phyloP scores from a whole-genome alignment of 2,113 vertebrate genomes.

The Tympanuchus pallidicinctus region DNA sequence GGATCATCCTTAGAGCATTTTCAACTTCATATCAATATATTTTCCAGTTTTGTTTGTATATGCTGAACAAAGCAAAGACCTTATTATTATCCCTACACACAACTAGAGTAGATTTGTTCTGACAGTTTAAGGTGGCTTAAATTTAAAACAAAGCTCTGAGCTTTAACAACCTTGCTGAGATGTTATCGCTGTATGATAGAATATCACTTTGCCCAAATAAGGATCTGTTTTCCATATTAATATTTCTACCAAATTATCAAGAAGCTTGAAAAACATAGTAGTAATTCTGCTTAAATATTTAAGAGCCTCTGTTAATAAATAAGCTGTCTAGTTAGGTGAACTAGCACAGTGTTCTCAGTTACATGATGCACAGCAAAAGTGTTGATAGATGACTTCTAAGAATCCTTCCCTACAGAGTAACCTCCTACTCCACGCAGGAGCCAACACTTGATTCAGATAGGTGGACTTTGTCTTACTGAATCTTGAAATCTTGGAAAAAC shows the following conservation, averaged over 20 bases:
- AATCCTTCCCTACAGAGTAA: not conserved
- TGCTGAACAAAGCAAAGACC: not conserved
- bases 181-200: not conserved
- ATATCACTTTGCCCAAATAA: not conserved
- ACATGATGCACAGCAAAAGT: not conserved
- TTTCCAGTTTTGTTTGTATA: not conserved
- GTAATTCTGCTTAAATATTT: not conserved
- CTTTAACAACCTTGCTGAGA: not conserved
- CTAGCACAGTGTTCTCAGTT: not conserved
- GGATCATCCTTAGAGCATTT: not conserved
- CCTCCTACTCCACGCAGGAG: not conserved
- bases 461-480: not conserved
- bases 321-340: not conserved
- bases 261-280: not conserved
- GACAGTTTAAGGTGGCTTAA: not conserved
- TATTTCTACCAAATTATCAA: not conserved
- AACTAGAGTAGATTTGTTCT: not conserved
- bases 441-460: not conserved
- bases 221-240: not conserved
- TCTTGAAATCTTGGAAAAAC: not conserved
- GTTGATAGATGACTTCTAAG: not conserved
- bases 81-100: not conserved
- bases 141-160: not conserved
- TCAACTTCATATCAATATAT: not conserved
- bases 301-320: not conserved